Base-by-base conservation (phyloP, 2,888 invertebrate genomes). In the Euphydryas editha region DNA sequence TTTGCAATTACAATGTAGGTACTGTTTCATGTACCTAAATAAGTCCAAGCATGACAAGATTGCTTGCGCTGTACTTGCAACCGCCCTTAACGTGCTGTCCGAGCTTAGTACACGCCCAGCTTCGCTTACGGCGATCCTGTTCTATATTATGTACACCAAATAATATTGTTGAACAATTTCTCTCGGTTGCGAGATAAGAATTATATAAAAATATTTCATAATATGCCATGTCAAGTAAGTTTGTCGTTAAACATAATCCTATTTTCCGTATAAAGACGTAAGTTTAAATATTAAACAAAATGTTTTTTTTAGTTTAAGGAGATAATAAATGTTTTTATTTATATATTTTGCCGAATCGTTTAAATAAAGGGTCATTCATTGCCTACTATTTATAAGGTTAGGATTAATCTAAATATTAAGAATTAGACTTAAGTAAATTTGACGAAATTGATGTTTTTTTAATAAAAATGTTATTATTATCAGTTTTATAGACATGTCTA, bases 31-130 rank as follows among this genome's bases (percentile, higher is more conserved):
- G 42, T 30, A n/a, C n/a, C n/a, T n/a, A 8, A 30, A 30, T 30
- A 30, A 30, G 30, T 30, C 30, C 30, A n/a, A 44, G n/a, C 42
- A 44, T 44, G 42, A 44, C 42, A 44, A 44, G 6, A 15, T 44
- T 44, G n/a, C 42, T 44, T 44, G 5, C 24, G 13, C 21, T 0
- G 21, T 51, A n/a, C 24, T 21, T 24, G 42, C n/a, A n/a, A n/a
- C 24, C 49, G 49, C 49, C 49, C 49, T 24, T 51, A 51, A 24
- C 49, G 24, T 51, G 49, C 49, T 21, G 21, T 15, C 49, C 49
- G 49, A 21, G 49, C 24, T 21, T 21, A 5, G 15, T 24, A 2
- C 13, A 51, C 49, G 49, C 49, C 49, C 49, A 15, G 21, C 24
- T 6, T 13, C 47, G 20, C 47, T 51, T 24, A 21, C 20, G 13